Percentiles rank a stretch among this genome's conserved stretches.
These are phyloP conservation scores for Macropis europaea DNA, from an alignment of 2,888 invertebrate genomes.

Conservation along the genomic window DNA sequence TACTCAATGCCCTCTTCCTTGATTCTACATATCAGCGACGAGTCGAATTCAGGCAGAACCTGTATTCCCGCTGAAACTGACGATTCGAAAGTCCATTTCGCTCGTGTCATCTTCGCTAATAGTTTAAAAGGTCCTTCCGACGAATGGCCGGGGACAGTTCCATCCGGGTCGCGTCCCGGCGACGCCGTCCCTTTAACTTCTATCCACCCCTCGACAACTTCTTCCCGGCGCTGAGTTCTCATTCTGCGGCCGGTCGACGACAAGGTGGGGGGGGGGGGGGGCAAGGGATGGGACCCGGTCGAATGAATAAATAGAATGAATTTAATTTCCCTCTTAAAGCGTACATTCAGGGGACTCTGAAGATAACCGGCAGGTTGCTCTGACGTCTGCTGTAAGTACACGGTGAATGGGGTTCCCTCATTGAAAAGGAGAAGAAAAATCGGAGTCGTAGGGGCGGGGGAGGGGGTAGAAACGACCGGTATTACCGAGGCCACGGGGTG, in stretches of 20 bases:
- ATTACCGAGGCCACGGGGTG: conserved; percentile 46
- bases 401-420: conserved; percentile 27
- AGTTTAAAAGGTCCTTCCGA: conserved; percentile 53
- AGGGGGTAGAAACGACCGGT: conserved; percentile 10
- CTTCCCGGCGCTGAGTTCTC: conserved; percentile 30
- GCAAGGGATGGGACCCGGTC: conserved; percentile 5
- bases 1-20: too few relatives aligned
- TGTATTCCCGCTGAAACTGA: not conserved
- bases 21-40: too few relatives aligned
- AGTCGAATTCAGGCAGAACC: not conserved
- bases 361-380: conserved; percentile 42
- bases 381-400: conserved; percentile 49
- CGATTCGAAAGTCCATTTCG: conserved; percentile 48
- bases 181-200: conserved; percentile 24
- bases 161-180: conserved; percentile 30
- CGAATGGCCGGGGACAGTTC: conserved; percentile 26
- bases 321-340: conserved; percentile 65
- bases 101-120: conserved; percentile 55
- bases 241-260: conserved; percentile 21
- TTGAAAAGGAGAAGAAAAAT: conserved; percentile 42
- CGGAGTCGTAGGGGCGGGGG: not conserved
- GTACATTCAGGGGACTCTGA: conserved; percentile 42
- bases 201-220: conserved; percentile 16
- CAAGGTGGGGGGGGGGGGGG: not conserved
- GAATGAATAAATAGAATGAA: conserved; percentile 62